Conservation (phyloP, 2,113 vertebrate genomes). For the Myotis lucifugus region DNA sequence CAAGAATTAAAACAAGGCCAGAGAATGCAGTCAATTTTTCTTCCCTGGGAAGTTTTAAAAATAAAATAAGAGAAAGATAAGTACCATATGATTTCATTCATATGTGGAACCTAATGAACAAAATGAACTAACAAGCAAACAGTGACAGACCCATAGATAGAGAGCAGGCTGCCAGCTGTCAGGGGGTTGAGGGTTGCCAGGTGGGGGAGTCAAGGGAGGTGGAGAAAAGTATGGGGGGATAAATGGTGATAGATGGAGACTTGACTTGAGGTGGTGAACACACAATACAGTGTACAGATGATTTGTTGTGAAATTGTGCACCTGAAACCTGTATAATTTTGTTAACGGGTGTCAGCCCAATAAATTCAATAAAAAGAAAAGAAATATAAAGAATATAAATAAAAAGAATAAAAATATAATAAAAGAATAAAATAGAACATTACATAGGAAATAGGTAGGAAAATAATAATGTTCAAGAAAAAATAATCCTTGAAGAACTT, state of each 20-base stretch:
- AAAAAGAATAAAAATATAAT: not conserved
- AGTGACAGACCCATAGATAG: not conserved
- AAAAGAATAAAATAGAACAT: not conserved
- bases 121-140: not conserved
- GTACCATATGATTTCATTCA: not conserved
- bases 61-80: not conserved
- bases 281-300: not conserved
- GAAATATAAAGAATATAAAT: no score
- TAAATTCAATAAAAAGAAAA: not conserved
- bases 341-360: not conserved
- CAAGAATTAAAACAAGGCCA: slow-evolving; percentile 2
- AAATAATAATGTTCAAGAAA: slow-evolving; percentile 18
- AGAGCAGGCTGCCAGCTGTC: not conserved
- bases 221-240: not conserved
- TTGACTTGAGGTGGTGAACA: not conserved
- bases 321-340: not conserved
- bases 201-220: not conserved
- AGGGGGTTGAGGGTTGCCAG: not conserved
- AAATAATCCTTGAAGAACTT: slow-evolving; percentile 15
- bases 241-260: not conserved
- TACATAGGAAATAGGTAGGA: not conserved
- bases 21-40: not conserved
- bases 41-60: not conserved
- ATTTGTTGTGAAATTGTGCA: not conserved
- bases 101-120: not conserved